These are phyloP conservation scores for Microctonus hyperodae DNA, from an alignment of 2,888 invertebrate genomes.

Conservation along the genomic window DNA sequence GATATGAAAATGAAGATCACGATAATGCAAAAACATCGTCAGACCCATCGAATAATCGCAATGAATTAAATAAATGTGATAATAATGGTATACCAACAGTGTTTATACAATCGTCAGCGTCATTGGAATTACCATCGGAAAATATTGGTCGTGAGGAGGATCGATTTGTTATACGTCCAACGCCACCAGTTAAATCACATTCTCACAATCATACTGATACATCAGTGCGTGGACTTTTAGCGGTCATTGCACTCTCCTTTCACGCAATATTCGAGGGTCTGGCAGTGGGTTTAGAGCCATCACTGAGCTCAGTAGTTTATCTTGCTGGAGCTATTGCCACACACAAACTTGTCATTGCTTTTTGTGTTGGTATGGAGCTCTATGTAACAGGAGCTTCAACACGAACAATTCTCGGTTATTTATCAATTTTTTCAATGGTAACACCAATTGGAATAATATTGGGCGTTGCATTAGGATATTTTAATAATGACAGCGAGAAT, in stretches of 20 bases:
- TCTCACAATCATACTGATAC: slow-evolving; percentile 52
- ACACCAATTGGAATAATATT: slow-evolving; percentile 74
- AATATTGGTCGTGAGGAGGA: slow-evolving; percentile 25
- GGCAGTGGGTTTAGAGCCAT: slow-evolving; percentile 72
- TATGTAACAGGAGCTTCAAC: slow-evolving; percentile 64
- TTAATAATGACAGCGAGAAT: slow-evolving; percentile 61
- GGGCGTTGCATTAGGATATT: slow-evolving; percentile 67
- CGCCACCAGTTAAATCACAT: slow-evolving; percentile 28
- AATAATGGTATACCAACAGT: slow-evolving; percentile 49
- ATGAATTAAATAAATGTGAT: slow-evolving; percentile 25
- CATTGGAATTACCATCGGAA: slow-evolving; percentile 40
- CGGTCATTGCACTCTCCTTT: slow-evolving; percentile 72
- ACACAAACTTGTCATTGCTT: slow-evolving; percentile 73
- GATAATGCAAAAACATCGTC: slow-evolving; percentile 24
- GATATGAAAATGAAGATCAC: slow-evolving; percentile 33
- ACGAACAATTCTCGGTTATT: slow-evolving; percentile 67
- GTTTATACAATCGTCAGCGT: slow-evolving; percentile 49
- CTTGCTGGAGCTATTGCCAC: slow-evolving; percentile 72
- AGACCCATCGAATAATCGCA: slow-evolving; percentile 20
- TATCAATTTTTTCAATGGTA: slow-evolving; percentile 71
- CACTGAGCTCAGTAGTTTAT: slow-evolving; percentile 64
- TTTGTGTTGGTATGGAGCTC: slow-evolving; percentile 73
- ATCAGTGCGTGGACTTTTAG: slow-evolving; percentile 67
- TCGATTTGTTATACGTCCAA: slow-evolving; percentile 33
- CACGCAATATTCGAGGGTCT: slow-evolving; percentile 76